A percentile compares a stretch with the other conserved stretches of the same genome.
Conservation (phyloP, 2,888 invertebrate genomes). For the Caenorhabditis zanzibari region DNA sequence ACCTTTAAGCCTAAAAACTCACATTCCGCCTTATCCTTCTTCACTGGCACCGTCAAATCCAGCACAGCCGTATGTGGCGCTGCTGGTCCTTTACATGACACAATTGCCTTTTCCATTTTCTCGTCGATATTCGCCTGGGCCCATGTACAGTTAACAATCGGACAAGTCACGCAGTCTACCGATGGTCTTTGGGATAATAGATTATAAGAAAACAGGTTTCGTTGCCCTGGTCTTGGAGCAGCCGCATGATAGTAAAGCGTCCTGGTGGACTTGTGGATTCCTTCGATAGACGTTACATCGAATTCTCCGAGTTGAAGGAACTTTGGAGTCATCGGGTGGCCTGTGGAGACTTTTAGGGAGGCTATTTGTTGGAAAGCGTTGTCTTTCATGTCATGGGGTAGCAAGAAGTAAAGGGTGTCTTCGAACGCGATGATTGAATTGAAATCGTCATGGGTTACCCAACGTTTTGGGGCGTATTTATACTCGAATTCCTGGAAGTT, state of each 20-base stretch:
- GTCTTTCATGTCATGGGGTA: conserved; percentile 83
- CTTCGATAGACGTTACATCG: conserved; percentile 70
- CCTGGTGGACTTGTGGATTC: conserved; percentile 30
- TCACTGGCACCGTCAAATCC: conserved; percentile 23
- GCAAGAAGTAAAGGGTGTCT: conserved; percentile 83
- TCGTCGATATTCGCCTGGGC: conserved; percentile 34
- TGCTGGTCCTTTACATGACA: conserved; percentile 54
- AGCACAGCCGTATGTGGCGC: conserved; percentile 37
- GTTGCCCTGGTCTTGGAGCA: conserved; percentile 45
- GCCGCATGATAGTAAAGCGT: conserved; percentile 43
- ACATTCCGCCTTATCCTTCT: conserved; percentile 26
- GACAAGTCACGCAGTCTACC: conserved; percentile 39
- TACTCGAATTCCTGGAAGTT: conserved; percentile 74
- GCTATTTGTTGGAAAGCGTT: conserved; percentile 84
- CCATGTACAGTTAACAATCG: conserved; percentile 47
- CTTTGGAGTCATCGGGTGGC: conserved; percentile 40
- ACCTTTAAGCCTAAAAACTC: too few species aligned
- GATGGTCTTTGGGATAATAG: neutral
- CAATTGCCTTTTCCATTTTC: conserved; percentile 23
- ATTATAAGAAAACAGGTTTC: conserved; percentile 24
- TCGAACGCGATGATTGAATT: conserved; percentile 70
- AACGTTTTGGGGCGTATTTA: conserved; percentile 73
- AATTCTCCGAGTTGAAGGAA: conserved; percentile 76
- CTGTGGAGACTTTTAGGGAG: conserved; percentile 20
- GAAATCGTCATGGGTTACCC: conserved; percentile 78